These are phyloP conservation scores for Drosophila mayri DNA, from an alignment of 1,140 invertebrate species.

Conservation along the genomic window DNA sequence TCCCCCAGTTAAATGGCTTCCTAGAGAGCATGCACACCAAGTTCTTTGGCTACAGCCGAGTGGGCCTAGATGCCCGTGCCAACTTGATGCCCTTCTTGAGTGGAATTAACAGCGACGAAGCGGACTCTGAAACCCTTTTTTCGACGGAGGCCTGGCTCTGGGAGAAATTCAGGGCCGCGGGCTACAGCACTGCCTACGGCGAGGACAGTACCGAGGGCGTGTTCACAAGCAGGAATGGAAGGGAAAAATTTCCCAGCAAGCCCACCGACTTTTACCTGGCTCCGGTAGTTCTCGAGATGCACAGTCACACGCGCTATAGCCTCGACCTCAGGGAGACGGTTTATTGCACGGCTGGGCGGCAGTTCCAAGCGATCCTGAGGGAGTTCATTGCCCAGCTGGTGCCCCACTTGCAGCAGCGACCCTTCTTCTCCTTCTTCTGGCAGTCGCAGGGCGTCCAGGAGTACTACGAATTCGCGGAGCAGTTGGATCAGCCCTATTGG, in stretches of 20 bases:
- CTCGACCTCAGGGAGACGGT: slow-evolving; percentile 35
- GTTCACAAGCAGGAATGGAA: slow-evolving; percentile 3
- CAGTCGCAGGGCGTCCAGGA: slow-evolving; percentile 57
- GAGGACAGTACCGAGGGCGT: slow-evolving; percentile 38
- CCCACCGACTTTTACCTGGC: slow-evolving; percentile 48
- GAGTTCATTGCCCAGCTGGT: slow-evolving; percentile 45
- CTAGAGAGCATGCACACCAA: slow-evolving; percentile 88
- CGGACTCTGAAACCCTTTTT: slow-evolving; percentile 86
- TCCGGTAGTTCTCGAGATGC: slow-evolving; percentile 46
- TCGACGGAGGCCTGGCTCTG: slow-evolving; percentile 51
- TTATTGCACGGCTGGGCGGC: slow-evolving; percentile 39
- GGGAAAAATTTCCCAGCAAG: neutral
- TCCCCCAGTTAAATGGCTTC: slow-evolving; percentile 89
- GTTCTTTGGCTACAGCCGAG: slow-evolving; percentile 91
- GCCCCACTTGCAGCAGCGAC: slow-evolving; percentile 16
- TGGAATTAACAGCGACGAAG: slow-evolving; percentile 87
- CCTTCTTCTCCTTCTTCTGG: slow-evolving; percentile 63
- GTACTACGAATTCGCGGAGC: slow-evolving; percentile 32
- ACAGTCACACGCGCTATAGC: slow-evolving; percentile 37
- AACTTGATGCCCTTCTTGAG: slow-evolving; percentile 91
- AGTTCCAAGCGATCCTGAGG: slow-evolving; percentile 32
- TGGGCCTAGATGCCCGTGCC: slow-evolving; percentile 92
- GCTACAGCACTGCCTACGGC: slow-evolving; percentile 43
- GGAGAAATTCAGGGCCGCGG: slow-evolving; percentile 33
- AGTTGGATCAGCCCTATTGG: slow-evolving; percentile 38